Evolutionary conservation across 2,113 vertebrate species (phyloP).

Genomic region (Malurus elegans): DNA sequence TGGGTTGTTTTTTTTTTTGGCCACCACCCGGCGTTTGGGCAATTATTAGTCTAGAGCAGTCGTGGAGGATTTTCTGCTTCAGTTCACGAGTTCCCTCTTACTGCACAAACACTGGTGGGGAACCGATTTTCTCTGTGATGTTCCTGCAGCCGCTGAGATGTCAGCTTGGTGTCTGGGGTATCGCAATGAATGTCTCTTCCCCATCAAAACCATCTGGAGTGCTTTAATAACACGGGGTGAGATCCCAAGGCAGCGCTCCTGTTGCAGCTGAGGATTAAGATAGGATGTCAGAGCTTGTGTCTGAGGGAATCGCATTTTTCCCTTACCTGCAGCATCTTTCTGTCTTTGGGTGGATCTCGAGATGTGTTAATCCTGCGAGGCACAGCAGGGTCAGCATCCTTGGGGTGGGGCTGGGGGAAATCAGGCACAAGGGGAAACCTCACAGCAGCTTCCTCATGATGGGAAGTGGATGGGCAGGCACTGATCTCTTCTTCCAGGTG

Average conservation of each 20-base stretch:
- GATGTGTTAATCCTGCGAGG: neutral
- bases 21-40: conserved; percentile 1
- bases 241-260: neutral
- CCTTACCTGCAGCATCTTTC: neutral
- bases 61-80: conserved; percentile 52
- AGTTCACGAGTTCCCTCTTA: conserved; percentile 41
- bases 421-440: neutral
- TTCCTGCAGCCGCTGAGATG: conserved; percentile 10
- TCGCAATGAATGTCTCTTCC: neutral
- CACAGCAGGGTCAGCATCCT: neutral
- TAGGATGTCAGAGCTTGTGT: neutral
- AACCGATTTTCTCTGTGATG: conserved; percentile 51
- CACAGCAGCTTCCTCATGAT: fast-evolving
- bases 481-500: neutral
- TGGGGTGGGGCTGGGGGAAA: neutral
- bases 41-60: conserved; percentile 55
- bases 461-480: neutral
- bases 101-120: conserved; percentile 41
- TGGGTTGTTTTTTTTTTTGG: neutral
- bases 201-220: conserved; percentile 53
- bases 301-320: neutral
- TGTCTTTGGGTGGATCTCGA: neutral
- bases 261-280: neutral
- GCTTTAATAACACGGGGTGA: conserved; percentile 6
- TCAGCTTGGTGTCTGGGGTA: conserved; percentile 23